Percentiles rank a stretch among this genome's conserved stretches.
Evolutionary conservation across 2,797 vertebrate genomes (phyloP).

Genomic region (Schizothorax lantsangensis): DNA sequence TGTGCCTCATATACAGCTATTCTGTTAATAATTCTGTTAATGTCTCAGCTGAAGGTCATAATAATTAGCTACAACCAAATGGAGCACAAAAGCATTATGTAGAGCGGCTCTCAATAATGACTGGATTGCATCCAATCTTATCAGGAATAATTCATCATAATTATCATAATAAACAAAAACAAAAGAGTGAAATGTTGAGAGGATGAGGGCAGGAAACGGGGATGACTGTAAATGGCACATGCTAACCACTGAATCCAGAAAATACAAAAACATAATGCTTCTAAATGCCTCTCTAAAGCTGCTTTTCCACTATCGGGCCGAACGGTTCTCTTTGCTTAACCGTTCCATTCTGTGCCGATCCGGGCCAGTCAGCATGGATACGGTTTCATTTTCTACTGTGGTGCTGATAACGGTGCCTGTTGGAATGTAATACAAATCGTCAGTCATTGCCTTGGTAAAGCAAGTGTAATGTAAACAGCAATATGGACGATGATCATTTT

Average conservation of each 20-base stretch:
- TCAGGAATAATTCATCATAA: conserved; percentile 59
- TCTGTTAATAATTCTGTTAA: conserved; percentile 12
- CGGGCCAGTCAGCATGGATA: too few relatives aligned
- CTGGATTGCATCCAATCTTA: conserved; percentile 51
- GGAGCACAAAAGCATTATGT: conserved; percentile 43
- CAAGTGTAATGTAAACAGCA: too few relatives aligned
- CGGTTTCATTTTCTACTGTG: too few relatives aligned
- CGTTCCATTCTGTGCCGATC: too few relatives aligned
- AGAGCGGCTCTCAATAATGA: conserved; percentile 47
- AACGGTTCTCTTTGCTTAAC: too few relatives aligned
- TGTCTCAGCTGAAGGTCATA: conserved; percentile 56
- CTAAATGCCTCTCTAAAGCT: conserved; percentile 13
- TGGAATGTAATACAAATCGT: too few relatives aligned
- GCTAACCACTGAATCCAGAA: conserved; percentile 13
- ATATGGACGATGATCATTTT: too few relatives aligned
- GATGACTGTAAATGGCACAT: conserved; percentile 23
- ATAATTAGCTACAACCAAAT: conserved; percentile 57
- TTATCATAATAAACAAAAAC: conserved; percentile 50
- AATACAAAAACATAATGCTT: conserved; percentile 9
- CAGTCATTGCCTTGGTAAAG: too few relatives aligned
- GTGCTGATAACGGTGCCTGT: too few relatives aligned
- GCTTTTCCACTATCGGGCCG: too few relatives aligned
- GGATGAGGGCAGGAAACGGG: conserved; percentile 18
- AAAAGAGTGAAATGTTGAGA: conserved; percentile 30
- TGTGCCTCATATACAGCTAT: conserved; percentile 33